Conservation (phyloP, 1,140 invertebrate genomes). For the Neodiprion lecontei region DNA sequence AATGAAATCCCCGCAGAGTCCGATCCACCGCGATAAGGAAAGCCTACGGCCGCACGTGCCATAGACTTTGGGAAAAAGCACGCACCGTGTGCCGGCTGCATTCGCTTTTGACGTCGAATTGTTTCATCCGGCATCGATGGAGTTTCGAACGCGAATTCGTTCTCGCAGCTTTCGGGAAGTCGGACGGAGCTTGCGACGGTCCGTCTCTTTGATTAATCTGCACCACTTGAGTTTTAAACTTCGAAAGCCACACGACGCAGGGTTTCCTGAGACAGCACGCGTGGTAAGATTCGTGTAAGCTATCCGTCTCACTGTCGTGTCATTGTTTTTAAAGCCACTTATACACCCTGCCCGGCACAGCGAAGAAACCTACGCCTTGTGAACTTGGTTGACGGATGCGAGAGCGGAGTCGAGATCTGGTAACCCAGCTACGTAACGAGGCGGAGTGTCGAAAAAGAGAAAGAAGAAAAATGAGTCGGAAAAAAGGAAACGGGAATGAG, state of each 20-base stretch:
- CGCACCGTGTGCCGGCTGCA: background rate
- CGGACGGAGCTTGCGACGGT: no score
- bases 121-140: no score
- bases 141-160: no score
- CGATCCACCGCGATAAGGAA: background rate
- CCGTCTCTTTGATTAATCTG: no score
- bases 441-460: background rate
- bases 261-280: background rate
- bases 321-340: conserved; percentile 6
- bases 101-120: no score
- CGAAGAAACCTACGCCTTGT: background rate
- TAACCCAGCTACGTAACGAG: background rate
- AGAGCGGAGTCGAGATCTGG: background rate
- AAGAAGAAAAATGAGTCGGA: no score
- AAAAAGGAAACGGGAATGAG: no score
- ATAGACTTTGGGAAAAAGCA: background rate
- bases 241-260: no score
- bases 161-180: no score
- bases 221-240: no score
- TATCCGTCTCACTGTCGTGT: background rate
- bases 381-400: conserved; percentile 2
- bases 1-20: background rate
- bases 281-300: background rate
- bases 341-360: background rate
- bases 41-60: background rate